These are phyloP conservation scores for Argopecten irradians DNA, from an alignment of 1,140 invertebrate genomes.

Conservation along the genomic window DNA sequence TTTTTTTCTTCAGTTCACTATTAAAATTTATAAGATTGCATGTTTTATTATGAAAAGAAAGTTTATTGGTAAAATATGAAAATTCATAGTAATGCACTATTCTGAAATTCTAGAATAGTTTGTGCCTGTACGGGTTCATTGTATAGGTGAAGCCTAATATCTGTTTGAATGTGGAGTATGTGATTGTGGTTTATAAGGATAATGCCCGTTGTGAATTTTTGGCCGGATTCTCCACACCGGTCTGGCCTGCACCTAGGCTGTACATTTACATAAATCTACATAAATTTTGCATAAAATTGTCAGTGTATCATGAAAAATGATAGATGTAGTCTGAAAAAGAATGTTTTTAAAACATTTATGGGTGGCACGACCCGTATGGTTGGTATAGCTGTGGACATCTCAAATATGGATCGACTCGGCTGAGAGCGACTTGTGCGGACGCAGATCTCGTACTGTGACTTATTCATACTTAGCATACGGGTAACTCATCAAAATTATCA, in stretches of 20 bases:
- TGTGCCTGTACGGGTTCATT: not conserved
- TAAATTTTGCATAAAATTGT: not conserved
- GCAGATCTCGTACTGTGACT: not conserved
- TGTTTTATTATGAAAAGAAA: not conserved
- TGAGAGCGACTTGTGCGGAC: not conserved
- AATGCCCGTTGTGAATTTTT: not conserved
- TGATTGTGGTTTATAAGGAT: not conserved
- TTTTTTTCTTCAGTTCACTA: not conserved
- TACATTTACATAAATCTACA: slow-evolving; percentile 11
- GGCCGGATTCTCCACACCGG: not conserved
- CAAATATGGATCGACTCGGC: not conserved
- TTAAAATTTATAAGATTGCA: not conserved
- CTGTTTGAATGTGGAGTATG: not conserved
- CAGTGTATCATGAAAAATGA: not conserved
- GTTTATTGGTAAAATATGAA: not conserved
- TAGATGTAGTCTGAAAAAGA: not conserved
- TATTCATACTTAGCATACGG: not conserved
- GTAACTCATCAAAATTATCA: not conserved
- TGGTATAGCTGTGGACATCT: not conserved
- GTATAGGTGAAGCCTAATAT: not conserved
- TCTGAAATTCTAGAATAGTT: not conserved
- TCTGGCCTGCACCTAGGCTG: not conserved
- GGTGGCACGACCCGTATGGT: not conserved
- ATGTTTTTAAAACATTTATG: not conserved
- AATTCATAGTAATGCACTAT: not conserved